Conservation (phyloP, 2,113 vertebrate genomes). For the Cromileptes altivelis region DNA sequence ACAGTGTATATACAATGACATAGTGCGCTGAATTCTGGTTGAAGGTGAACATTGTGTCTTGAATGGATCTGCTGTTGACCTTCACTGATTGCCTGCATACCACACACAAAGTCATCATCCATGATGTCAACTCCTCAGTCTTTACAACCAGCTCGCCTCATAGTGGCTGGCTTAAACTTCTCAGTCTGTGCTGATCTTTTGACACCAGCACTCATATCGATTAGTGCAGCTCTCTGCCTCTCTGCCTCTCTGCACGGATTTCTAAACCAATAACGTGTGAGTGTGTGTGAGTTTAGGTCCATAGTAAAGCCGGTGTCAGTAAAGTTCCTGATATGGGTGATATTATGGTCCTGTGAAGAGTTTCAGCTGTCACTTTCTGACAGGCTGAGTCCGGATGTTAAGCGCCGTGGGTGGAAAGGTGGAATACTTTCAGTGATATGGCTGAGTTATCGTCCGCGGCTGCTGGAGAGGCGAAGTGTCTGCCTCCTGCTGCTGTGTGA, state of each 20-base stretch:
- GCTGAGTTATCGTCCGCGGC: constrained; percentile 8
- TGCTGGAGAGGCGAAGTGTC: background rate
- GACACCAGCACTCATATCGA: constrained; percentile 60
- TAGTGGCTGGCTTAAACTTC: constrained; percentile 28
- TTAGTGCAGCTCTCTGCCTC: constrained; percentile 42
- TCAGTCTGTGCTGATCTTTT: constrained; percentile 57
- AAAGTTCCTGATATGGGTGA: constrained; percentile 22
- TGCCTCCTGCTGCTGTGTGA: background rate
- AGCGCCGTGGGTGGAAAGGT: constrained; percentile 21
- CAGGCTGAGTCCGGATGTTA: constrained; percentile 28
- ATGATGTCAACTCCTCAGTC: constrained; percentile 14
- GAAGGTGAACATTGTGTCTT: constrained; percentile 19
- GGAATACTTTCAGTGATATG: constrained; percentile 11
- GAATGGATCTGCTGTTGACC: background rate
- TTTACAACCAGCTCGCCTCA: constrained; percentile 16
- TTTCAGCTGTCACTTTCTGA: constrained; percentile 40
- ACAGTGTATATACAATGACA: background rate
- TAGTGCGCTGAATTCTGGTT: constrained; percentile 4
- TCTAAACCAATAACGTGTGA: constrained; percentile 30
- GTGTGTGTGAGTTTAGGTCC: background rate
- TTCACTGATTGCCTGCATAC: constrained; percentile 34
- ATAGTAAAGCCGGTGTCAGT: constrained; percentile 6
- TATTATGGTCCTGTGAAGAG: constrained; percentile 30
- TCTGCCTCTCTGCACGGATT: constrained; percentile 32
- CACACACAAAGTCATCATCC: constrained; percentile 13